Evolutionary conservation across 2,888 invertebrate genomes (phyloP), one percentile per base, ranked within the genome.

Genomic region (Parelbella ahira): DNA sequence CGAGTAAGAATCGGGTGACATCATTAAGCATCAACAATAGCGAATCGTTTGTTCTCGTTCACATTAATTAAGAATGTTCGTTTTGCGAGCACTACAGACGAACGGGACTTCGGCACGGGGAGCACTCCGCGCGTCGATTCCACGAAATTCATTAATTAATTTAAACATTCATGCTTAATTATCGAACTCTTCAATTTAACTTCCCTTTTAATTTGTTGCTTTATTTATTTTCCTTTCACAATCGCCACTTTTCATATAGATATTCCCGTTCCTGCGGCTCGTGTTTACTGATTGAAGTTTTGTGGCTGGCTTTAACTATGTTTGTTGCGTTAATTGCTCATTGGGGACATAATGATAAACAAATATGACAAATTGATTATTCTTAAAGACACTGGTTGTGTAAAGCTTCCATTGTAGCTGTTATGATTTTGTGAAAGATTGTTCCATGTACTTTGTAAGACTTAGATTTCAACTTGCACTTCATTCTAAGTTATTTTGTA

Each of bases 131-230:
- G 47, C 50, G 57, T 60, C 63, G 63, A 68, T 75, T 74, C 71
- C 63, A 63, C 72, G 69, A 76, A 77, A 68, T 79, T 73, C 76
- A 69, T 72, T 81, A 78, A 82, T 82, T 78, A 79, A 82, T 81
- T 83, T 80, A 77, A 83, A 83, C 76, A 83, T 80, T 81, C 78
- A 81, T 75, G 76, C 73, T 81, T 82, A 78, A 83, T 83, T 86
- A 86, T 82, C 72, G 77, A 69, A 72, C 76, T 78, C 77, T 78
- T 79, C 75, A 83, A 81, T 84, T 80, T 72, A 79, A 79, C 60
- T 72, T 64, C 60, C 36, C 66, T 70, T 78, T 79, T 70, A 75
- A 79, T 81, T 80, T 76, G 76, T 77, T 74, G 65, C 63, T 77
- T 78, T 78, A 75, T 78, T 81, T 79, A 70, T 71, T 43, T 36